Percentiles rank a stretch among this genome's conserved stretches.
Evolutionary conservation across 2,113 vertebrate genomes (phyloP).

Genomic region (Paraplagusia blochii): DNA sequence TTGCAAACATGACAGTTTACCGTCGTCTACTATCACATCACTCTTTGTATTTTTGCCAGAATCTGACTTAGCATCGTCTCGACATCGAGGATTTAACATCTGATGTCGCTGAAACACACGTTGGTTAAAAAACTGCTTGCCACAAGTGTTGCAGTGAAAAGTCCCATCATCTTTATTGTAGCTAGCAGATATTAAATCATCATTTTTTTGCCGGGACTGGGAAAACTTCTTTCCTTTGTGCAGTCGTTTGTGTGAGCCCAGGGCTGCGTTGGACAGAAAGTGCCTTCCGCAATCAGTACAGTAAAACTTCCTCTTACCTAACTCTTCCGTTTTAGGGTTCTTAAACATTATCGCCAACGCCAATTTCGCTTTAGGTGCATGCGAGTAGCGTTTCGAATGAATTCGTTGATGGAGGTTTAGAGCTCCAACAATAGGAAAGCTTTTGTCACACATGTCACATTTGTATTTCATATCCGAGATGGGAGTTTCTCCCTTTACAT

Average conservation of each 20-base stretch:
- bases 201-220: conserved; percentile 41
- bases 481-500: not conserved
- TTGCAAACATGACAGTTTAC: conserved; percentile 37
- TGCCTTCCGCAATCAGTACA: conserved; percentile 74
- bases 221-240: conserved; percentile 69
- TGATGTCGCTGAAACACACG: conserved; percentile 69
- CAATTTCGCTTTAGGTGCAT: conserved; percentile 27
- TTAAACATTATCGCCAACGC: conserved; percentile 15
- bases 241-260: conserved; percentile 75
- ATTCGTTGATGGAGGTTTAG: conserved; percentile 75
- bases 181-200: conserved; percentile 23
- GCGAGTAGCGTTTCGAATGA: conserved; percentile 46
- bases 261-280: conserved; percentile 72
- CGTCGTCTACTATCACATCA: not conserved
- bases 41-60: not conserved
- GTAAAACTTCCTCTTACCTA: conserved; percentile 53
- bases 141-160: conserved; percentile 66
- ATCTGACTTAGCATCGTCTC: conserved; percentile 17
- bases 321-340: conserved; percentile 33
- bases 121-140: conserved; percentile 72
- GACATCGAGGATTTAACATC: conserved; percentile 59
- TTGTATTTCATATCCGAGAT: conserved; percentile 63
- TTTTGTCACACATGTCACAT: conserved; percentile 66
- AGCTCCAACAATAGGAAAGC: conserved; percentile 70
- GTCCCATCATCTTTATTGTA: conserved; percentile 45